A percentile compares a stretch with the other conserved stretches of the same genome.
phyloP scores from a whole-genome alignment of 2,113 vertebrate species.

The Cynocephalus volans region DNA sequence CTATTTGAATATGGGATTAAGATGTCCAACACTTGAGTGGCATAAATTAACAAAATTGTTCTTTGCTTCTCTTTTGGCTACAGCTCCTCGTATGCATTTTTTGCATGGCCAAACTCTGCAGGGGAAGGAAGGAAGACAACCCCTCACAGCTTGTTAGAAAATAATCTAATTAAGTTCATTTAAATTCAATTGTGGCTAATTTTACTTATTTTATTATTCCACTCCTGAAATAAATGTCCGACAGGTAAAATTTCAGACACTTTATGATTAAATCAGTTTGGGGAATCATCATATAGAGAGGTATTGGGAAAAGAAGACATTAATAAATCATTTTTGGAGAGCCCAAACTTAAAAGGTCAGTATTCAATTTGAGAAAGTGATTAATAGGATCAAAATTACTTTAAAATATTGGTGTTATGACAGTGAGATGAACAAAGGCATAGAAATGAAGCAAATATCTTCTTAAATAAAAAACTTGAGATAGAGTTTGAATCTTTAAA shows the following conservation, averaged over 20 bases:
- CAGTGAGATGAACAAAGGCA: conserved; percentile 56
- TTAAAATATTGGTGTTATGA: conserved; percentile 69
- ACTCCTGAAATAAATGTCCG: conserved; percentile 55
- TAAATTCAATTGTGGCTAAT: not conserved
- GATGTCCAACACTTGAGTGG: not conserved
- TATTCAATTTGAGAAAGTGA: conserved; percentile 48
- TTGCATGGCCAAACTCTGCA: not conserved
- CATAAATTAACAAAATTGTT: not conserved
- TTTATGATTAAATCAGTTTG: conserved; percentile 30
- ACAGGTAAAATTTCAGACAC: not conserved
- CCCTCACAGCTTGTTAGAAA: not conserved
- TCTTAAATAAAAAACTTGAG: conserved; percentile 59
- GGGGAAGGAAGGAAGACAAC: not conserved
- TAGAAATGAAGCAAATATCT: conserved; percentile 43
- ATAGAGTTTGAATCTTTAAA: conserved; percentile 62
- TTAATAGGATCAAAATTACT: conserved; percentile 70
- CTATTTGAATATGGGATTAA: conserved; percentile 11
- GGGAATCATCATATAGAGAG: conserved; percentile 16
- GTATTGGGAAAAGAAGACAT: not conserved
- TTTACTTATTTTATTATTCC: not conserved
- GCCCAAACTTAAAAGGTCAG: conserved; percentile 32
- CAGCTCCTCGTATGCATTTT: not conserved
- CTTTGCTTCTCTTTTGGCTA: conserved; percentile 29
- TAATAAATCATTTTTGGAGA: conserved; percentile 61
- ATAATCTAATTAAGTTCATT: not conserved